Conservation (phyloP, 2,113 vertebrate species). For the Falco punctatus region DNA sequence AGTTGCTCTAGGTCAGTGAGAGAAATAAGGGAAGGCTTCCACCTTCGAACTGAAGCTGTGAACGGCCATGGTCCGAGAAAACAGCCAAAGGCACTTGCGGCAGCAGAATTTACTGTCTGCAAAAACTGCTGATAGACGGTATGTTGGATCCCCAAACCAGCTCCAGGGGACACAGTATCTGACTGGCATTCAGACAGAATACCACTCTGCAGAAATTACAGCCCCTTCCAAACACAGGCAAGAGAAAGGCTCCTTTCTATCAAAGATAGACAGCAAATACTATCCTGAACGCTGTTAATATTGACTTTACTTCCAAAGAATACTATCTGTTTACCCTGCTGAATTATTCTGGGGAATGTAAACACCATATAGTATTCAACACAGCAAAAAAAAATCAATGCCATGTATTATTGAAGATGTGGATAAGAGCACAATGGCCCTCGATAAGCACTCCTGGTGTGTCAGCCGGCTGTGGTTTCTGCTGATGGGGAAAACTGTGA, state of each 20-base stretch:
- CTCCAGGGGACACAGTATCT: not conserved
- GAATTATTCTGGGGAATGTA: constrained; percentile 65
- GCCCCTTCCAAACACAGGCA: not conserved
- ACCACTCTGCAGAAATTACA: not conserved
- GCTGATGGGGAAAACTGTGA: not conserved
- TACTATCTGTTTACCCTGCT: constrained; percentile 66
- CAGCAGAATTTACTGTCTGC: constrained; percentile 20
- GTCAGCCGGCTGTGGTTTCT: not conserved
- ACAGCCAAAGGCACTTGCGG: not conserved
- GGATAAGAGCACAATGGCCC: constrained; percentile 59
- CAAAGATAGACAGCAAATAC: constrained; percentile 16
- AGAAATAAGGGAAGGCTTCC: constrained; percentile 38
- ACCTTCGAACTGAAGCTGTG: constrained; percentile 40
- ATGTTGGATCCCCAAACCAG: not conserved
- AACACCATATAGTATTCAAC: constrained; percentile 61
- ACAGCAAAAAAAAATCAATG: constrained; percentile 64
- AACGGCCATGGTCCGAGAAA: not conserved
- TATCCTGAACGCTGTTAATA: not conserved
- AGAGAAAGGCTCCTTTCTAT: constrained; percentile 35
- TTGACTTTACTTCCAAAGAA: constrained; percentile 58
- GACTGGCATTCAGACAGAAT: not conserved
- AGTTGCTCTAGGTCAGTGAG: constrained; percentile 19
- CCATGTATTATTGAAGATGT: constrained; percentile 59
- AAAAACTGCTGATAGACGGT: constrained; percentile 1
- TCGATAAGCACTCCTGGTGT: constrained; percentile 23